These are phyloP conservation scores for Chloroceryle inda DNA, from an alignment of 2,797 vertebrate genomes.

Conservation along the genomic window DNA sequence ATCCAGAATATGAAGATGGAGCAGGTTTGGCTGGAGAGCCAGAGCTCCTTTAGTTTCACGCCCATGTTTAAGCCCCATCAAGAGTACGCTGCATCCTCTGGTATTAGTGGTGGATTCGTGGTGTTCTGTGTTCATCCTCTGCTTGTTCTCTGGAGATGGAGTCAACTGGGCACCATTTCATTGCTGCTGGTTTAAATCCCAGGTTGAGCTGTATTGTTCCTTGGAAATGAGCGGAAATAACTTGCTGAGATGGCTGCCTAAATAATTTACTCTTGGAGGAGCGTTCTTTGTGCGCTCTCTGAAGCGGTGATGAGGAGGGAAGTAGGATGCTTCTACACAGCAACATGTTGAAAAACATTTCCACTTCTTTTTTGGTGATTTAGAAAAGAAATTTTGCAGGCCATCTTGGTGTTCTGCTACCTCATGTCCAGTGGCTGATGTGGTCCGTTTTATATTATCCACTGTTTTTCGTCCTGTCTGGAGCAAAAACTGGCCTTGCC, in stretches of 20 bases:
- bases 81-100: fast-evolving
- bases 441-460: not conserved
- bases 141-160: not conserved
- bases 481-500: slow-evolving; percentile 2
- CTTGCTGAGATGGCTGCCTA: slow-evolving; percentile 38
- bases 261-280: slow-evolving; percentile 56
- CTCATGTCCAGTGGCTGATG: not conserved
- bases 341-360: not conserved
- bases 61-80: fast-evolving
- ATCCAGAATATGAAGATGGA: slow-evolving; percentile 1
- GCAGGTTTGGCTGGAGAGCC: not conserved
- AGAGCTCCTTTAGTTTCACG: not conserved
- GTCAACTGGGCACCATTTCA: not conserved
- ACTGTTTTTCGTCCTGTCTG: slow-evolving; percentile 47
- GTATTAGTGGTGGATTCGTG: not conserved
- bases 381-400: not conserved
- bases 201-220: slow-evolving; percentile 1
- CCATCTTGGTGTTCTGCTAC: not conserved
- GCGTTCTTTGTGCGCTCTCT: not conserved
- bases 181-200: slow-evolving; percentile 43
- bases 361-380: slow-evolving; percentile 4
- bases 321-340: not conserved
- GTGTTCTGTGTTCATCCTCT: not conserved
- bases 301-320: slow-evolving; percentile 10
- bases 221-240: slow-evolving; percentile 24